Base-by-base conservation (phyloP, 2,888 invertebrate species). In the Drosophila siamana region DNA sequence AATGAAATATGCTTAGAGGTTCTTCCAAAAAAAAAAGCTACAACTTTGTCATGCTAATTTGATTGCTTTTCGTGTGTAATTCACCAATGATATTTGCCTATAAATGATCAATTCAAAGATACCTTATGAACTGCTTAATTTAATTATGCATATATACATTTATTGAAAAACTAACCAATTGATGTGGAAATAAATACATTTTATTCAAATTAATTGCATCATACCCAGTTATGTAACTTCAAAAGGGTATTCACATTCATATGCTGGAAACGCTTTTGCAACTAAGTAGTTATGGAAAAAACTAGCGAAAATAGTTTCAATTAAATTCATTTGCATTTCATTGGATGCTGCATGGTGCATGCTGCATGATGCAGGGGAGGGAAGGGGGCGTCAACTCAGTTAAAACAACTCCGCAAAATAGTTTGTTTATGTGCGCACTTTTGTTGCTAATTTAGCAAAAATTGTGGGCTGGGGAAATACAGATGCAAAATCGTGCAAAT, bases 361-460 rank as follows among this genome's bases (percentile, higher is more conserved):
- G 36, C n/a, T 33, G n/a, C 33, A 33, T 33, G 19, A n/a, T n/a
- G n/a, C n/a, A n/a, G n/a, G 11, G 9, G 30, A 11, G 11, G 11
- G 4, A 11, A 9, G n/a, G n/a, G 15, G 24, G 22, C 22, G 6
- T 36, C 28, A 59, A 59, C n/a, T 33, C n/a, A 70, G 65, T 67
- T 57, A 40, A 57, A 59, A 51, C 61, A 57, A 55, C 50, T 54
- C 40, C 30, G n/a, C 11, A 47, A 52, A 30, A 69, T n/a, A 33
- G 33, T 63, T 55, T 57, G 38, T 48, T 56, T 28, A 36, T 56
- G 55, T 41, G 40, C 41, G 46, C 8, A 60, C 28, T 44, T 52
- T 52, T 64, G 46, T 47, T 52, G 47, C 61, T 62, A 66, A 70
- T 74, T 71, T 70, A 40, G n/a, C 52, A 54, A 43, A 62, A 62